These are phyloP conservation scores for Sclerurus mexicanus DNA, from an alignment of 2,113 vertebrate genomes.

Conservation along the genomic window DNA sequence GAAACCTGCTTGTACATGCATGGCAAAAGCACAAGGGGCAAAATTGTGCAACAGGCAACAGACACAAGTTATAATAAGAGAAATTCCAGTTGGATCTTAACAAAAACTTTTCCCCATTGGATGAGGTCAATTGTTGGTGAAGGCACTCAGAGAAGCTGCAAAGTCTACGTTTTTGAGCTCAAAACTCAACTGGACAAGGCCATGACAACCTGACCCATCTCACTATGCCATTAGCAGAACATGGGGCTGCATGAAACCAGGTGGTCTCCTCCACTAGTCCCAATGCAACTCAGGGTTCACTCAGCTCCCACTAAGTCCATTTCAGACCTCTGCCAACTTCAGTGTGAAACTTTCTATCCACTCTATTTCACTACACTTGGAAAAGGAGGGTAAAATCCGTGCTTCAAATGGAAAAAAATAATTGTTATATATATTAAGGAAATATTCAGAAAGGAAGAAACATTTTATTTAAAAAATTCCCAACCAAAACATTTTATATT, in stretches of 20 bases:
- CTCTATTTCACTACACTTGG: neutral
- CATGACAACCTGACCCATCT: neutral
- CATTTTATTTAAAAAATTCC: neutral
- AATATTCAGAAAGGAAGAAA: neutral
- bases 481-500: neutral
- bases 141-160: neutral
- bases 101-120: neutral
- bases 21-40: neutral
- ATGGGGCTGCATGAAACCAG: neutral
- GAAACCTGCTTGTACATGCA: accelerated
- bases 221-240: neutral
- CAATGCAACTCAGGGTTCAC: neutral
- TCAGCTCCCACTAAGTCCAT: neutral
- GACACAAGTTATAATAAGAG: neutral
- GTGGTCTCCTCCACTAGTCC: neutral
- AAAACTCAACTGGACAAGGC: neutral
- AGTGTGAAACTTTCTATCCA: neutral
- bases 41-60: neutral
- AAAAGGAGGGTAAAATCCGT: neutral
- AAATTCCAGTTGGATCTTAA: neutral
- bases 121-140: neutral
- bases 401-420: neutral
- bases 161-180: neutral
- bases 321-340: neutral
- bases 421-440: too few relatives aligned